Evolutionary conservation across 1,140 invertebrate species (phyloP), one percentile per base, ranked within the genome.

Genomic region (Tigriopus japonicus): DNA sequence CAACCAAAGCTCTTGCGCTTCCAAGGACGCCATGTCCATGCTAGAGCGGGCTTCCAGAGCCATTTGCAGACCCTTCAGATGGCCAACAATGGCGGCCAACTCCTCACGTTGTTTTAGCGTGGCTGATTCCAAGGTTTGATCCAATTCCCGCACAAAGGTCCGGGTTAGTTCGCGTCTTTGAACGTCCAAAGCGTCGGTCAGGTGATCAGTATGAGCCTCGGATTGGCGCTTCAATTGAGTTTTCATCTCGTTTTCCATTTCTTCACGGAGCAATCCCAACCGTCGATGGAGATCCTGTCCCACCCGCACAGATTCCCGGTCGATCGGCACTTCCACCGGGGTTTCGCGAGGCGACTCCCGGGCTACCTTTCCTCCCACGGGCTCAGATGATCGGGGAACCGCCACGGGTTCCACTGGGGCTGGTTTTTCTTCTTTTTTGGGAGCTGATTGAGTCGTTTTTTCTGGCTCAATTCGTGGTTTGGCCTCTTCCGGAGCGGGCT

Each of bases 1-100:
- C 59, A 87, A 79, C 93, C 92, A 97, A 63, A 95, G 76, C 40
- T 86, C 78, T 70, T 93, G 88, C 5, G 87, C 82, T 64, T 86
- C 80, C 60, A 83, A 80, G 0, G 83, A 81, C 62, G 80, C 78
- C 66, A 81, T 82, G 66, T 95, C 91, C 24, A 81, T 78, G 21
- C 82, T 81, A 45, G 85, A 80, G 41, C 87, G 80, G 51, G 77
- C 87, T 89, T 68, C 41, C 76, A 78, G 66, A 62, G 66, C 63
- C 59, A 23, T 75, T 71, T 94, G 86, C 63, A 96, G 82, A n/a
- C 87, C 91, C 62, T 81, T 80, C 55, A 94, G 73, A 68, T 86
- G 81, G 17, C 85, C 85, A 24, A 90, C 77, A 71, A 89, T 82
- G 0, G 77, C 78, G 1, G 84, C 84, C 13, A 95, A 24, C 41